A percentile compares a stretch with the other conserved stretches of the same genome.
These are phyloP conservation scores for Eristalis tenax DNA, from an alignment of 2,888 invertebrate species.

Conservation along the genomic window DNA sequence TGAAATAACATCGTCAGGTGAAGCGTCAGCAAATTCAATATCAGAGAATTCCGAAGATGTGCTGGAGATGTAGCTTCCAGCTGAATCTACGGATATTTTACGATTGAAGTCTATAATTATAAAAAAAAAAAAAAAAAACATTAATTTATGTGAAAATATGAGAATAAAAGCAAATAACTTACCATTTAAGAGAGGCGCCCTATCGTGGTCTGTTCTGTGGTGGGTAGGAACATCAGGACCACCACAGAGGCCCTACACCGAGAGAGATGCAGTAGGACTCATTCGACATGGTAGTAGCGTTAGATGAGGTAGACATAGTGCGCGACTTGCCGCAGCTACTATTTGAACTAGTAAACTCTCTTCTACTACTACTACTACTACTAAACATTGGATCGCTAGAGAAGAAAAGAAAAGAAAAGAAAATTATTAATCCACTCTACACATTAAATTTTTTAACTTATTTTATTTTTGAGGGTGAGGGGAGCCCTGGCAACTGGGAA, in stretches of 20 bases:
- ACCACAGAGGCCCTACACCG: constrained; percentile 99
- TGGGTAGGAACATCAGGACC: constrained; percentile 99
- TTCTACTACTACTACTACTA: constrained; percentile 80
- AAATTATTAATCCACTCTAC: constrained; percentile 18
- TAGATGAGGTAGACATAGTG: constrained; percentile 82
- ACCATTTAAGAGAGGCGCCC: constrained; percentile 82
- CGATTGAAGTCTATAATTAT: constrained; percentile 78
- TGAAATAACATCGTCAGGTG: constrained; percentile 78
- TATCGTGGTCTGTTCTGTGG: constrained; percentile 82
- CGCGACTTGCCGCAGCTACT: constrained; percentile 78
- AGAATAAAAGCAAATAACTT: constrained; percentile 50
- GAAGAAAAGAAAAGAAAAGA: constrained; percentile 48
- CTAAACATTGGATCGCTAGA: constrained; percentile 81
- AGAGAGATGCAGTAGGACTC: constrained; percentile 92
- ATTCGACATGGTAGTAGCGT: constrained; percentile 87
- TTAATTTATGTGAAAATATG: background rate
- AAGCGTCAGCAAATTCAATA: constrained; percentile 77
- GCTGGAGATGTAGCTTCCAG: constrained; percentile 78
- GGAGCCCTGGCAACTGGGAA: too few species aligned
- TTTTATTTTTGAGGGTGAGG: background rate
- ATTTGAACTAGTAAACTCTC: constrained; percentile 79
- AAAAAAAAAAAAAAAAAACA: constrained; percentile 2
- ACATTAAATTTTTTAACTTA: background rate
- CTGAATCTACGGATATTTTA: constrained; percentile 81
- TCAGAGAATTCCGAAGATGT: constrained; percentile 80